A percentile compares a stretch with the other conserved stretches of the same genome.
Evolutionary conservation across 2,113 vertebrate species (phyloP).

Genomic region (Barbus barbus): DNA sequence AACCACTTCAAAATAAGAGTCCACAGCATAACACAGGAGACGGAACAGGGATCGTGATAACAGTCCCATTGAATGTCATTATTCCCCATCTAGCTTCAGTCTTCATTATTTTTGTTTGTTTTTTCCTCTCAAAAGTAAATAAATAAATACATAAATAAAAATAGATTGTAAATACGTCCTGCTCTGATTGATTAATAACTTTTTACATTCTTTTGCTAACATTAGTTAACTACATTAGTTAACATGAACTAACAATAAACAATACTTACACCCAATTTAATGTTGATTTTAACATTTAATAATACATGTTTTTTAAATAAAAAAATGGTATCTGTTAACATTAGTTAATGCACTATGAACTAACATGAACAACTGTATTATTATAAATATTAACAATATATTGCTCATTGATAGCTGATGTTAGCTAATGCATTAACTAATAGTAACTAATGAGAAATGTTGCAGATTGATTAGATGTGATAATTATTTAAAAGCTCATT

Average conservation of each 20-base stretch:
- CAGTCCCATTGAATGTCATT: not conserved
- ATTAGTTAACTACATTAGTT: not conserved
- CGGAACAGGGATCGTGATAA: too few species aligned
- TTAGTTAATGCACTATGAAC: not conserved
- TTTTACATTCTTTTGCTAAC: not conserved
- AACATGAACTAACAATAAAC: not conserved
- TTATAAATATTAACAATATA: not conserved
- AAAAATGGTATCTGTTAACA: not conserved
- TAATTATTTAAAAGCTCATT: not conserved
- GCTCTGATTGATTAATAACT: not conserved
- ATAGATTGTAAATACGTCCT: not conserved
- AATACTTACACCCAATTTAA: not conserved
- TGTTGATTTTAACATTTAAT: too few species aligned
- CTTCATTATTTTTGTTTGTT: not conserved
- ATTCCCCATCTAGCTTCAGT: not conserved
- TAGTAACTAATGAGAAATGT: not conserved
- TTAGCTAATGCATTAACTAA: not conserved
- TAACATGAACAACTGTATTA: too few species aligned
- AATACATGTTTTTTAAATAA: too few species aligned
- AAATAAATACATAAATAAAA: not conserved
- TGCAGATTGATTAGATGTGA: not conserved
- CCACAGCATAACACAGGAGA: too few species aligned
- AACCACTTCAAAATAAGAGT: too few species aligned
- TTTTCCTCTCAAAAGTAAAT: not conserved
- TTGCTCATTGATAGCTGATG: not conserved